Evolutionary conservation across 2,888 invertebrate genomes (phyloP).

Genomic region (Sminthurides aquaticus): DNA sequence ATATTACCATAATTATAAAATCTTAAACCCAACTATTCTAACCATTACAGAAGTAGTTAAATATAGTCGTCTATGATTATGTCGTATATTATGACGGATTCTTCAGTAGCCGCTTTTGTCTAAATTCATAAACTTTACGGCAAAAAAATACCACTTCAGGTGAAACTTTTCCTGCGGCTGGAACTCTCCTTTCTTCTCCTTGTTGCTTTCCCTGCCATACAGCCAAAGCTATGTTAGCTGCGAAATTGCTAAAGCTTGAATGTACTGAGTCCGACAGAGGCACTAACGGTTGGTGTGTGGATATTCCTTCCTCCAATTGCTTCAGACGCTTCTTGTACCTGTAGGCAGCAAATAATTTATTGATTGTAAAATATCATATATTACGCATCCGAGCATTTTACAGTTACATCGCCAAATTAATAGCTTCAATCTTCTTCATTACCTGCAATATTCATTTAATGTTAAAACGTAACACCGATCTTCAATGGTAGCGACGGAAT

Average conservation of each 20-base stretch:
- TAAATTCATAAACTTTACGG: constrained; percentile 88
- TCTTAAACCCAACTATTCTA: neutral
- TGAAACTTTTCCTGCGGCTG: constrained; percentile 55
- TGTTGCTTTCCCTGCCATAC: constrained; percentile 36
- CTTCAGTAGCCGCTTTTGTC: constrained; percentile 66
- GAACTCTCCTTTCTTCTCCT: constrained; percentile 9
- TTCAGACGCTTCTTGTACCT: constrained; percentile 79
- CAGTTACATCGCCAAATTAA: constrained; percentile 1
- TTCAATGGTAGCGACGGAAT: constrained; percentile 94
- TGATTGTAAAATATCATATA: neutral
- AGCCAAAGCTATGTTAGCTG: constrained; percentile 37
- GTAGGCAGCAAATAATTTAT: too few relatives aligned
- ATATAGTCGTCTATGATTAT: neutral
- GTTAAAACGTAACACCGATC: constrained; percentile 95
- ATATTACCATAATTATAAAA: neutral
- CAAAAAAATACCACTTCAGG: constrained; percentile 89
- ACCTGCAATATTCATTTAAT: constrained; percentile 95
- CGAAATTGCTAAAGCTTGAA: constrained; percentile 29
- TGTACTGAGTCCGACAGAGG: constrained; percentile 49
- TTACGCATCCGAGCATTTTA: constrained; percentile 3
- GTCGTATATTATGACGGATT: constrained; percentile 46
- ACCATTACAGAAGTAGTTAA: neutral
- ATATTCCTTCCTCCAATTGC: constrained; percentile 68
- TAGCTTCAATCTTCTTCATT: constrained; percentile 44
- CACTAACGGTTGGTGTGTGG: constrained; percentile 63